Evolutionary conservation across 2,888 invertebrate genomes (phyloP).

Genomic region (Orthosia gothica): DNA sequence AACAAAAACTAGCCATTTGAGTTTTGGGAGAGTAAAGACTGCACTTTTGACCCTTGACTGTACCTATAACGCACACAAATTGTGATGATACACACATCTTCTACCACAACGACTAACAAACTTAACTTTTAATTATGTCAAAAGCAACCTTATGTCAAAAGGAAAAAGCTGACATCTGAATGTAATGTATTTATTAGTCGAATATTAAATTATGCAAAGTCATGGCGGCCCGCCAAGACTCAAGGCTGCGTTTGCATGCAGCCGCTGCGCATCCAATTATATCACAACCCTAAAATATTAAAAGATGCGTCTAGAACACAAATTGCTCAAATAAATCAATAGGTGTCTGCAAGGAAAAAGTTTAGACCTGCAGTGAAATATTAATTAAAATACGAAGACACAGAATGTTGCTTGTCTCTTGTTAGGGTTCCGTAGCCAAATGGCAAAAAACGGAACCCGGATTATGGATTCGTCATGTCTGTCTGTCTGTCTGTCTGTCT

Average conservation of each 20-base stretch:
- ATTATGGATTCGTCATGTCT: too few relatives aligned
- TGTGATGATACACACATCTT: background rate
- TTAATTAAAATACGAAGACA: slow-evolving; percentile 50
- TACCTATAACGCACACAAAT: too few relatives aligned
- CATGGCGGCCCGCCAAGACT: slow-evolving; percentile 85
- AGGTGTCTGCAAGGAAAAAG: slow-evolving; percentile 55
- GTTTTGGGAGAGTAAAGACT: too few relatives aligned
- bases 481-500: too few relatives aligned
- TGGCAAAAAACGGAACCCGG: too few relatives aligned
- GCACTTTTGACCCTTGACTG: too few relatives aligned
- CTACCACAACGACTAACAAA: background rate
- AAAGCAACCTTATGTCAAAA: background rate
- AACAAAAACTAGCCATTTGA: too few relatives aligned
- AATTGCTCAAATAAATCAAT: slow-evolving; percentile 84
- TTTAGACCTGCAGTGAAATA: slow-evolving; percentile 42
- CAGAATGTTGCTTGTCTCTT: slow-evolving; percentile 45
- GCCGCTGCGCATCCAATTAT: slow-evolving; percentile 88
- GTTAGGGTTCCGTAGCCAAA: too few relatives aligned
- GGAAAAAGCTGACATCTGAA: slow-evolving; percentile 67
- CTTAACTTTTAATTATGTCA: background rate
- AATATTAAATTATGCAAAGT: slow-evolving; percentile 86
- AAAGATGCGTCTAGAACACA: slow-evolving; percentile 84
- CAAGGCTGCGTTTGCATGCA: slow-evolving; percentile 86
- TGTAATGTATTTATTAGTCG: slow-evolving; percentile 79
- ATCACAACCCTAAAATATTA: slow-evolving; percentile 90